Conservation (phyloP, 2,797 vertebrate species). For the Smutsia gigantea region DNA sequence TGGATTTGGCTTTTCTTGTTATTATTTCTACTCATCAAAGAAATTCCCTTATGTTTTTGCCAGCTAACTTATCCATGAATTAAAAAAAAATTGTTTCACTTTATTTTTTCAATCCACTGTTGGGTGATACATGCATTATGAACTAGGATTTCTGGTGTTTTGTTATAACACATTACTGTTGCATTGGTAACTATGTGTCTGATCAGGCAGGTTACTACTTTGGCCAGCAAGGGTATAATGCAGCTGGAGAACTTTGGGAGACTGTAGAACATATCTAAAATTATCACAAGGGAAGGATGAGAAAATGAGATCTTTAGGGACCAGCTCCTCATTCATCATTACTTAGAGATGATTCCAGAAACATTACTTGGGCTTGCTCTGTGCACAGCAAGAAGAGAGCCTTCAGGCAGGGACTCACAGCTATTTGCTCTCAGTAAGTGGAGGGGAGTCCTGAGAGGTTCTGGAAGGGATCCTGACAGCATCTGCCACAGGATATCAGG, state of each 20-base stretch:
- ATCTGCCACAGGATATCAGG: background rate
- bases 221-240: background rate
- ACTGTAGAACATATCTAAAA: background rate
- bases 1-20: background rate
- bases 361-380: background rate
- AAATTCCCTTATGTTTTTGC: background rate
- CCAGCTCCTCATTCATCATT: background rate
- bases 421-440: background rate
- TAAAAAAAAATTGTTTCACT: background rate
- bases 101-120: background rate
- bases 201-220: background rate
- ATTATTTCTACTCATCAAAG: background rate
- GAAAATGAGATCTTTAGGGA: background rate
- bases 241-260: background rate
- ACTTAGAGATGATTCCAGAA: background rate
- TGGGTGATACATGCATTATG: background rate
- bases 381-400: background rate
- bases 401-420: background rate
- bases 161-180: background rate
- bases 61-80: background rate
- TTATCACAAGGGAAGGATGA: background rate
- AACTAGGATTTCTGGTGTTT: slow-evolving; percentile 12
- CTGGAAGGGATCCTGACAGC: background rate
- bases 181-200: background rate
- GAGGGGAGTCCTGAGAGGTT: background rate